Conservation (phyloP, 1,140 invertebrate species). For the Acyrthosiphon pisum region DNA sequence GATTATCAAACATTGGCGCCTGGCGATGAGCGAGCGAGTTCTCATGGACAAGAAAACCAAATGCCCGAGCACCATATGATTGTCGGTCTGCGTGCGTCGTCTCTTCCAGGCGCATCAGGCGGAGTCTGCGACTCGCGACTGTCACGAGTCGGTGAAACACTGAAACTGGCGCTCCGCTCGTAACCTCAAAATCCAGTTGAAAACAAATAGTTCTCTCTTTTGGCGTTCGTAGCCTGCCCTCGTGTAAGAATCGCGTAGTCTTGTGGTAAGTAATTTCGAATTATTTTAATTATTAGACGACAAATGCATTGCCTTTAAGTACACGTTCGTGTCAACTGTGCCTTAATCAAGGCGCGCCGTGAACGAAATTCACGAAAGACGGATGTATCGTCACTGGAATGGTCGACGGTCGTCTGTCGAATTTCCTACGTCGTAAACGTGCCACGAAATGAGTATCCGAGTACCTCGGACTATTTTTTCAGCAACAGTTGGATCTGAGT, state of each 20-base stretch:
- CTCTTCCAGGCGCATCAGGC: not conserved
- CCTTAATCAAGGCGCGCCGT: not conserved
- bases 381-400: not conserved
- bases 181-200: constrained; percentile 43
- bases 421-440: not conserved
- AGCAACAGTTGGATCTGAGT: not conserved
- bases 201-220: constrained; percentile 56
- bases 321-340: not conserved
- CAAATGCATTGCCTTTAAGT: not conserved
- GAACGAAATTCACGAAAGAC: not conserved
- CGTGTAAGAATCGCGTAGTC: constrained; percentile 35
- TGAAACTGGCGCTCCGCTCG: not conserved
- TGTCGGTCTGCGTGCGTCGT: not conserved
- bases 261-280: constrained; percentile 47
- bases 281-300: not conserved
- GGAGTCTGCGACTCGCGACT: not conserved
- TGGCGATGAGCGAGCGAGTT: not conserved
- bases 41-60: not conserved
- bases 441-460: not conserved
- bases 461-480: not conserved
- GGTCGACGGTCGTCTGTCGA: not conserved
- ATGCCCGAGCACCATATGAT: not conserved
- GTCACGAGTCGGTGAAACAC: constrained; percentile 30
- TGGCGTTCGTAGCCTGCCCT: constrained; percentile 34
- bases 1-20: not conserved